Evolutionary conservation across 2,797 vertebrate species (phyloP).

Genomic region (Bradypodion ventrale): DNA sequence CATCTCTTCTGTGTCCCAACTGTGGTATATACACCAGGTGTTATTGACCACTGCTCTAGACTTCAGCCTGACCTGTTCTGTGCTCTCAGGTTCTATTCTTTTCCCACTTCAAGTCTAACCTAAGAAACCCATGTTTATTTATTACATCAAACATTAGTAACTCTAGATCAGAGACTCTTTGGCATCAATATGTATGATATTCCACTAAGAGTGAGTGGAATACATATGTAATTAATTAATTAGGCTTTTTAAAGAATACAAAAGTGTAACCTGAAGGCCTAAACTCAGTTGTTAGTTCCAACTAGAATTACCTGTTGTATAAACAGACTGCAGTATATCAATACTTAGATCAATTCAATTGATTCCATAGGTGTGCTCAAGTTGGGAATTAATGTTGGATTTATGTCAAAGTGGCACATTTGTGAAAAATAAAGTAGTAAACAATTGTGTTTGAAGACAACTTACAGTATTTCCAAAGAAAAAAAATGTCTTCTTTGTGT

Average conservation of each 20-base stretch:
- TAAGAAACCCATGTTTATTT: not conserved
- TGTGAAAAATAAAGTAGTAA: not conserved
- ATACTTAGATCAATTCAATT: too few relatives aligned
- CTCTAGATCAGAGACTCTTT: not conserved
- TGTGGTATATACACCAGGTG: too few relatives aligned
- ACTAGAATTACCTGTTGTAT: too few relatives aligned
- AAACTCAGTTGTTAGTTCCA: too few relatives aligned
- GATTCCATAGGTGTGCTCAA: too few relatives aligned
- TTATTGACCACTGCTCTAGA: not conserved
- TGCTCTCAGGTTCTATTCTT: not conserved
- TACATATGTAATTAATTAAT: not conserved
- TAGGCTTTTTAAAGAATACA: not conserved
- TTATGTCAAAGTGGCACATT: not conserved
- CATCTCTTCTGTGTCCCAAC: too few relatives aligned
- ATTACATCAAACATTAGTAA: too few relatives aligned
- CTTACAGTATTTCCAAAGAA: not conserved
- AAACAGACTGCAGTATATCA: too few relatives aligned
- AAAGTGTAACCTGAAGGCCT: too few relatives aligned
- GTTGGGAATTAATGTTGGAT: too few relatives aligned
- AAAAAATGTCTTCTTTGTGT: not conserved
- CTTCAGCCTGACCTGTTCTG: not conserved
- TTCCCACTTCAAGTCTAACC: not conserved
- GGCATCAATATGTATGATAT: not conserved
- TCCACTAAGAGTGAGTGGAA: not conserved
- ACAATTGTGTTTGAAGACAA: not conserved